Evolutionary conservation across 2,797 vertebrate species (phyloP), one percentile per base, ranked within the genome.

Genomic region (Sus cebifrons): DNA sequence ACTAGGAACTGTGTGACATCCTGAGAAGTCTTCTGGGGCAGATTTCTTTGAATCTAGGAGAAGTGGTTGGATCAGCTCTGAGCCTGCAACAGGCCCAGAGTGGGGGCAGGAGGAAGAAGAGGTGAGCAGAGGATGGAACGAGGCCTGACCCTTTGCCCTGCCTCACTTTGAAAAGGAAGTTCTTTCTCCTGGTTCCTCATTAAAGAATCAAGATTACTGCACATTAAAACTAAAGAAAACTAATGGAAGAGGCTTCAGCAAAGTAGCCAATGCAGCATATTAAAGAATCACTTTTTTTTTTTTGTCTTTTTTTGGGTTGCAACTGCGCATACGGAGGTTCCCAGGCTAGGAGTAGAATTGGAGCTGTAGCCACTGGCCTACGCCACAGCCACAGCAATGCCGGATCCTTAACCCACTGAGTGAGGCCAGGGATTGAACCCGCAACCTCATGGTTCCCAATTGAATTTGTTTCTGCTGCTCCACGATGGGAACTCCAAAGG

Each of bases 1-100:
- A 87, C 10, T 32, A 75, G 94, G 92, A 92, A 65, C 87, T 71
- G 75, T 85, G 18, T 29, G 20, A 93, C 54, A 83, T 93, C 82
- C 21, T 32, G 15, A 75, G 40, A 64, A 89, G 13, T 83, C 40
- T 93, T 64, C 58, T 65, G 44, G 29, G 49, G 3, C 17, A 84
- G 32, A 90, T 44, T 94, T 82, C 75, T 91, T 68, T 64, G 52
- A 20, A 7, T 74, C 67, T 79, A 44, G 27, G 21, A 82, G 21
- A 77, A 92, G 58, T 29, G 12, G 21, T 44, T 77, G 87, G 44
- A 77, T 25, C 3, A 87, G 29, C 15, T 36, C 27, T 77, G 73
- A 93, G 17, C 36, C 54, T 71, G 27, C 54, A n/a, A 40, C 17
- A 74, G 64, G 60, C 4, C 7, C 36, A 74, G 68, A 5, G 14